A percentile compares a stretch with the other conserved stretches of the same genome.
These are phyloP conservation scores for Metridium senile DNA, from an alignment of 92 coral and sea anemone genomes.

Conservation along the genomic window DNA sequence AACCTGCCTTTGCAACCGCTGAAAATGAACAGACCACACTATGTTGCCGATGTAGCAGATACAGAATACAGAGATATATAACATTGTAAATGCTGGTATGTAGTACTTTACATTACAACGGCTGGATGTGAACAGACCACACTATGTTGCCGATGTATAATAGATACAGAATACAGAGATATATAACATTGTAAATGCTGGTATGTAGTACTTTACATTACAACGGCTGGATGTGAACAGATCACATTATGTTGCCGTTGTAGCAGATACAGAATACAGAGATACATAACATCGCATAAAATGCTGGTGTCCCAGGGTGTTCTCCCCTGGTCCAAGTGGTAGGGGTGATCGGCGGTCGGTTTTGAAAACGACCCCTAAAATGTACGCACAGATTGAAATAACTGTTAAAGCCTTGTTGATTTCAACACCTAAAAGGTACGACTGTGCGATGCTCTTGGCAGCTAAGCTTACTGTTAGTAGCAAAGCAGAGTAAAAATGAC, in stretches of 20 bases:
- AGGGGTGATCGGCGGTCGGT: too few species aligned
- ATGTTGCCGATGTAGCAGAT: conserved; percentile 20
- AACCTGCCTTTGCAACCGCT: conserved; percentile 66
- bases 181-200: not conserved
- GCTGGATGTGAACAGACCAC: conserved; percentile 77
- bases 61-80: not conserved
- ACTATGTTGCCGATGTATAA: conserved; percentile 28
- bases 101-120: too few species aligned
- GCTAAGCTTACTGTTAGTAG: too few species aligned
- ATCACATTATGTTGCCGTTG: conserved; percentile 52
- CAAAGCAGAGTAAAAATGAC: too few species aligned
- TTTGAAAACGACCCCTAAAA: too few species aligned
- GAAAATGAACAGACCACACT: conserved; percentile 74
- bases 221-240: conserved; percentile 78
- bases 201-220: too few species aligned
- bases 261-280: not conserved
- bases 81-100: not conserved
- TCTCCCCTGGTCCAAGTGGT: too few species aligned
- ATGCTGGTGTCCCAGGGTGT: too few species aligned
- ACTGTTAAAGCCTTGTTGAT: too few species aligned
- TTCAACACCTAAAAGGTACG: too few species aligned
- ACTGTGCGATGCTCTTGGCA: too few species aligned
- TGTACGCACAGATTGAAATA: too few species aligned
- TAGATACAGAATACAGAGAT: not conserved
- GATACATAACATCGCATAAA: not conserved